Conservation (phyloP, 2,888 invertebrate species). For the Phalera bucephala region DNA sequence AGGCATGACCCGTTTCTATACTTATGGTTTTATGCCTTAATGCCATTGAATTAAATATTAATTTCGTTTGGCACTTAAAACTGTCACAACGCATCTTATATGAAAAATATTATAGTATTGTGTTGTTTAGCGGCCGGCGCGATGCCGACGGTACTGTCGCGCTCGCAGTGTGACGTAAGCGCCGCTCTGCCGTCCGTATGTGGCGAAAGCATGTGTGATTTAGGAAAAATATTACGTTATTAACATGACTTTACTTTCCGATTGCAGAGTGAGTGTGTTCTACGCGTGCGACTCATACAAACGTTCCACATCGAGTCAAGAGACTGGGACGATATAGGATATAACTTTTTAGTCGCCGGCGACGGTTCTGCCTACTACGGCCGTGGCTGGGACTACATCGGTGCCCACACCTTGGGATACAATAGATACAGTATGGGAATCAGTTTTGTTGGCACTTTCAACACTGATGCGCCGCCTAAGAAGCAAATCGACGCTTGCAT, state of each 20-base stretch:
- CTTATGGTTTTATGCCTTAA: too few relatives aligned
- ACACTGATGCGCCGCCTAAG: conserved; percentile 69
- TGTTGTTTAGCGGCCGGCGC: too few relatives aligned
- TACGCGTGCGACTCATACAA: conserved; percentile 85
- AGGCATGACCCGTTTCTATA: too few relatives aligned
- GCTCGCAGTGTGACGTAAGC: too few relatives aligned
- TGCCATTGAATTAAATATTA: too few relatives aligned
- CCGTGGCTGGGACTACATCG: conserved; percentile 88
- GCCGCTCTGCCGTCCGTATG: too few relatives aligned
- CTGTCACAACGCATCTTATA: too few relatives aligned
- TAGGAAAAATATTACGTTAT: too few relatives aligned
- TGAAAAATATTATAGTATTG: too few relatives aligned
- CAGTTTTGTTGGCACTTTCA: conserved; percentile 89
- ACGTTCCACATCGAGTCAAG: conserved; percentile 86
- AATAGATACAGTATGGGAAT: conserved; percentile 87
- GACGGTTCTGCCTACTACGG: conserved; percentile 89
- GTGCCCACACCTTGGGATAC: conserved; percentile 87
- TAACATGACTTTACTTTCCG: conserved; percentile 7
- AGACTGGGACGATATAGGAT: conserved; percentile 87
- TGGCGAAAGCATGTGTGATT: too few relatives aligned
- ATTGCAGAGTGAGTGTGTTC: conserved; percentile 82
- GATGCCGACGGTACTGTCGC: too few relatives aligned
- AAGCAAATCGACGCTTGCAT: conserved; percentile 84
- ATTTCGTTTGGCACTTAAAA: too few relatives aligned
- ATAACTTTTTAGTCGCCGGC: conserved; percentile 91